These are phyloP conservation scores for Platanista minor DNA, from an alignment of 2,113 vertebrate genomes.

Conservation along the genomic window DNA sequence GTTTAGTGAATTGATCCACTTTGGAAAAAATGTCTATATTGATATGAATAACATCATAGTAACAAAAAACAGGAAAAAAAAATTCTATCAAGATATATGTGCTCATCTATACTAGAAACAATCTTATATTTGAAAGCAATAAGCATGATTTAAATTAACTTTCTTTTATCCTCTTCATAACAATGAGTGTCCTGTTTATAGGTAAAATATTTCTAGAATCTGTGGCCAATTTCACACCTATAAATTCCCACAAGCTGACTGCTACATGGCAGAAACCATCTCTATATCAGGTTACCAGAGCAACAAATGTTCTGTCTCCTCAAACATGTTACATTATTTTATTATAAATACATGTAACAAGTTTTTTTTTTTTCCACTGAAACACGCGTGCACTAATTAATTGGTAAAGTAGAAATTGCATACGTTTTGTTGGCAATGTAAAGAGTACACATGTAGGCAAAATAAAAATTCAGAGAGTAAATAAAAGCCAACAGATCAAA, in stretches of 20 bases:
- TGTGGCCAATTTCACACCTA: slow-evolving; percentile 52
- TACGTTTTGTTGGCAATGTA: neutral
- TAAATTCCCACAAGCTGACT: neutral
- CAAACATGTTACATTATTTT: neutral
- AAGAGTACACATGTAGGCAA: neutral
- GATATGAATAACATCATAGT: neutral
- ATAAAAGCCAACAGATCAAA: neutral
- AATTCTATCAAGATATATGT: neutral
- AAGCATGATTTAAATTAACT: neutral
- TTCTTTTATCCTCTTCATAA: neutral
- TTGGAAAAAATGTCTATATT: neutral
- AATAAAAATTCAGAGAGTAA: neutral
- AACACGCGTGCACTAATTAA: neutral
- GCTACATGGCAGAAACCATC: neutral
- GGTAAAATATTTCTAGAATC: slow-evolving; percentile 18
- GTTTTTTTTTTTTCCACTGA: neutral
- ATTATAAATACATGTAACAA: neutral
- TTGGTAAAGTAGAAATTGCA: neutral
- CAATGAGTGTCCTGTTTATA: neutral
- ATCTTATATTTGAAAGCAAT: neutral
- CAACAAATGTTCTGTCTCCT: neutral
- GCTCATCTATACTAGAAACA: neutral
- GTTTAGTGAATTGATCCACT: neutral
- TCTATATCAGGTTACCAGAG: neutral
- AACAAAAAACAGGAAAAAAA: neutral